These are phyloP conservation scores for Pinna nobilis DNA, from an alignment of 1,140 invertebrate species.

Conservation along the genomic window DNA sequence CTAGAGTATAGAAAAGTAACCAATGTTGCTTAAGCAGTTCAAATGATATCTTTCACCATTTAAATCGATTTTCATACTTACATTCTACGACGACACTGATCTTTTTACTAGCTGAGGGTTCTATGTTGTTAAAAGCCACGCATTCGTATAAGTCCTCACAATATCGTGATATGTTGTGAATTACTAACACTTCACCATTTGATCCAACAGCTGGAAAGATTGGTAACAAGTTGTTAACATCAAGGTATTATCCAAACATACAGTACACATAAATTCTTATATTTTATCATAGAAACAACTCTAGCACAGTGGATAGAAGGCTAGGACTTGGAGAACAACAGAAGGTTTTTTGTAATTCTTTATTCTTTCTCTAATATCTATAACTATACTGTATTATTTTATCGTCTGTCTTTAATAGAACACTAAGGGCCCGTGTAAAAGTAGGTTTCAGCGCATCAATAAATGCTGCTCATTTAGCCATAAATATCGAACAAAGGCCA, in stretches of 20 bases:
- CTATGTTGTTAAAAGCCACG: conserved; percentile 67
- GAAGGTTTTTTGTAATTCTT: too few relatives aligned
- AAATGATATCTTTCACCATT: too few relatives aligned
- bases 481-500: too few relatives aligned
- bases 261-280: not conserved
- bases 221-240: not conserved
- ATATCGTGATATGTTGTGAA: conserved; percentile 69
- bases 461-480: too few relatives aligned
- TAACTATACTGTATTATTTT: too few relatives aligned
- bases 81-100: conserved; percentile 70
- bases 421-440: too few relatives aligned
- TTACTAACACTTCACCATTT: conserved; percentile 64
- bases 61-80: conserved; percentile 39
- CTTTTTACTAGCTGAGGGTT: conserved; percentile 54
- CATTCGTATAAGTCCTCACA: conserved; percentile 71
- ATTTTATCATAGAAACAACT: not conserved
- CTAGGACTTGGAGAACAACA: too few relatives aligned
- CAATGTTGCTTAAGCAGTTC: too few relatives aligned
- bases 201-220: conserved; percentile 59
- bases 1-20: too few relatives aligned
- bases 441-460: too few relatives aligned
- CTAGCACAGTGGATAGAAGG: not conserved
- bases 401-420: too few relatives aligned
- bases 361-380: too few relatives aligned
- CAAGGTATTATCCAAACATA: not conserved